Base-by-base conservation (phyloP, 2,797 vertebrate species). In the Capromys pilorides region DNA sequence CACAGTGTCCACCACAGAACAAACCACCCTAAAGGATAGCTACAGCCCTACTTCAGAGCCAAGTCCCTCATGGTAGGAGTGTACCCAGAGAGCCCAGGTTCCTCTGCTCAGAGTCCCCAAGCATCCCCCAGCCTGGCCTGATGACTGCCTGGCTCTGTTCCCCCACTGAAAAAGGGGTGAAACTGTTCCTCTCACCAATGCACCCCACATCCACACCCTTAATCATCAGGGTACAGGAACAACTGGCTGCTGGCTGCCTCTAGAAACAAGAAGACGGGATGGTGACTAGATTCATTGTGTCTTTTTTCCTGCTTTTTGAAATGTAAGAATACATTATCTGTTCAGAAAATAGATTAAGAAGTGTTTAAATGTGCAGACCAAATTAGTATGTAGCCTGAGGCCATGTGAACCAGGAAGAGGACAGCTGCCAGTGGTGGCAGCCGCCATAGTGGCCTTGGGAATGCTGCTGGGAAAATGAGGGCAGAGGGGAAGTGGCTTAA, bases 311-410 rank as follows among this genome's bases (percentile, higher is more conserved):
- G 57, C 54, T 93, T 88, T 93, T 80, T 91, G n/a, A 94, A 93
- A 84, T 83, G 79, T 33, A 36, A 36, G 39, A 73, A 45, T 73
- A 88, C 21, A 14, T 95, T 93, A 61, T 22, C 51, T 84, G 41
- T 85, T 90, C 18, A 51, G 51, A 57, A 80, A 93, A 91, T 71
- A 57, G 66, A 85, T 45, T 26, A 39, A 62, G 88, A 26, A 54
- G 2, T 86, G 81, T 84, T 75, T 33, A 89, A 95, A 61, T 10
- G 3, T 61, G 62, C 90, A 94, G 66, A 75, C 41, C 80, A 91
- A 94, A 85, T 95, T 73, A 84, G 81, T 6, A 71, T 54, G 86
- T 62, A 91, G 81, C 91, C 89, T 75, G 73, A 93, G 84, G 90
- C 90, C 57, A 36, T 61, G 22, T 54, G 86, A 91, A 26, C 31